Evolutionary conservation across 1,140 invertebrate species (phyloP), one percentile per base, ranked within the genome.

Genomic region (Wiebesia pumilae): DNA sequence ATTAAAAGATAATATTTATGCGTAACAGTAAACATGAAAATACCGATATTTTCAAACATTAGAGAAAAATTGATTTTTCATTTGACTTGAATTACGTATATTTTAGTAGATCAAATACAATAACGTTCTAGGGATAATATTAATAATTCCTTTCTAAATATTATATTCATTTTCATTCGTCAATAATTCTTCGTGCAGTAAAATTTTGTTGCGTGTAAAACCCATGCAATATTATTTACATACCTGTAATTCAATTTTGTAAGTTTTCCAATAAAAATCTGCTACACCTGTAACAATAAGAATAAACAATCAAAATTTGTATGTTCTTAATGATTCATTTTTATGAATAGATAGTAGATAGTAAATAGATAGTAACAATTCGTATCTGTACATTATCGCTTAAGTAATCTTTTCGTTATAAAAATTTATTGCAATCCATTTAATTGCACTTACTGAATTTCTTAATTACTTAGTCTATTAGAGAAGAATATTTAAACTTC

Each of bases 201-300:
- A 19, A 38, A n/a, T 33, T 81, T 43, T 1, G 19, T 67, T 81
- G 58, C 24, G 40, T 40, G 30, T 24, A 51, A 40, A 62, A 35
- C 77, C 24, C 27, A 33, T 71, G 78, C 47, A 58, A 81, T 35
- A 77, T 71, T 73, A 21, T 81, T 75, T 51, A 87, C 86, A 54
- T 47, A 87, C 86, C 86, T 87, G 62, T 82, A 86, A 81, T 65
- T 16, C 82, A 75, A n/a, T 79, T 78, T 67, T 51, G 62, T 79
- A 67, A 43, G 67, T 30, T 27, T 65, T 38, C 38, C 67, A 82
- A 81, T 81, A 7, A n/a, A 65, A 84, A 67, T 81, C 80, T 47
- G 67, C 35, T 43, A 43, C 51, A 77, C 79, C 79, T 86, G 69
- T 47, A 86, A 85, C 47, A 81, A 6, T n/a, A n/a, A 86, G 7